Percentiles rank a stretch among this genome's conserved stretches.
Conservation (phyloP, 1,140 invertebrate species). For the Orchestia grillus region DNA sequence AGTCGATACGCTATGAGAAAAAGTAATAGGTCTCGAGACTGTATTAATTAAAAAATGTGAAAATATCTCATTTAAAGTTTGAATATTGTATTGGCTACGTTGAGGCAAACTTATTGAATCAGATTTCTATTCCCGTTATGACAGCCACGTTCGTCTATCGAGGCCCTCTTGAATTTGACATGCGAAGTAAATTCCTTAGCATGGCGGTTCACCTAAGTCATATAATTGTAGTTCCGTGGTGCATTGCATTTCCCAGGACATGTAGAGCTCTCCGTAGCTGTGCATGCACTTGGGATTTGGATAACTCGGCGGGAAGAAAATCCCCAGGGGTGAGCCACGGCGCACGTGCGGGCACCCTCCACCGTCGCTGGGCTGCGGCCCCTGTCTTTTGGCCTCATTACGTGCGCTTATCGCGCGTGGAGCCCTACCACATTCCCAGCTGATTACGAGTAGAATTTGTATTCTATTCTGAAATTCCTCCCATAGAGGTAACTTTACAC, state of each 20-base stretch:
- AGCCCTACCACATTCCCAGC: not conserved
- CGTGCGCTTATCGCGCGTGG: not conserved
- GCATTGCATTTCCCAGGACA: not conserved
- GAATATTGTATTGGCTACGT: no score
- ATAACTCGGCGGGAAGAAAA: not conserved
- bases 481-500: no score
- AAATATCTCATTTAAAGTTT: no score
- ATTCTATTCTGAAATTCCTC: not conserved
- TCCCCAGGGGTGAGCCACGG: not conserved
- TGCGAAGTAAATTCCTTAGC: not conserved
- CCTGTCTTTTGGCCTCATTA: not conserved
- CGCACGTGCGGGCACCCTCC: not conserved
- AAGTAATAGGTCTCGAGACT: no score
- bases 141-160: not conserved
- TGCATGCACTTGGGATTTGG: not conserved
- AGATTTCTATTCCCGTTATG: not conserved
- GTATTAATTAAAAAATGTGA: no score
- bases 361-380: not conserved
- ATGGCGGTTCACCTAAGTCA: not conserved
- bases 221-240: not conserved
- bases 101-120: not conserved
- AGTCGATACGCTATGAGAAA: no score
- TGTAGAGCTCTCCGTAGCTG: not conserved
- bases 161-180: not conserved
- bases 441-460: not conserved